Conservation (phyloP, 2,888 invertebrate species). For the Sarcophaga variegata region DNA sequence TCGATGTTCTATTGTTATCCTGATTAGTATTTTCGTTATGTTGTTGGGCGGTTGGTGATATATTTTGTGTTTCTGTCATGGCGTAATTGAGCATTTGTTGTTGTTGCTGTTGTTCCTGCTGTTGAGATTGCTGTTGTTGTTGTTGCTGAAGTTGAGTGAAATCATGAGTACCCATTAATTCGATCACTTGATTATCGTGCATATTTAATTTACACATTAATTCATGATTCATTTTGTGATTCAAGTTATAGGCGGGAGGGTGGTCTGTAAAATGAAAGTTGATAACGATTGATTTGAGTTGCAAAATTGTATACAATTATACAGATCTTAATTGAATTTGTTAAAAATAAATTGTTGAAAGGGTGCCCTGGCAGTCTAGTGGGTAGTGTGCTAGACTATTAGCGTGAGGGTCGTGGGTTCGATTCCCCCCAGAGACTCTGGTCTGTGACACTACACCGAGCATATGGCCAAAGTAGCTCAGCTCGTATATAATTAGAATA, state of each 20-base stretch:
- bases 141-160: slow-evolving; percentile 76
- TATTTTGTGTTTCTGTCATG: slow-evolving; percentile 61
- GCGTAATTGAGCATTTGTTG: slow-evolving; percentile 71
- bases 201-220: slow-evolving; percentile 71
- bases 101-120: slow-evolving; percentile 56
- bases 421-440: too few species aligned
- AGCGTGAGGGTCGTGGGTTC: too few species aligned
- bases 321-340: too few species aligned
- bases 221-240: slow-evolving; percentile 67
- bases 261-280: slow-evolving; percentile 41
- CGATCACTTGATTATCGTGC: slow-evolving; percentile 76
- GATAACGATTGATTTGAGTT: too few species aligned
- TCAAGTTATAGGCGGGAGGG: slow-evolving; percentile 46
- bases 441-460: too few species aligned
- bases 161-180: slow-evolving; percentile 76
- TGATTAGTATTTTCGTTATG: slow-evolving; percentile 74
- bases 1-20: slow-evolving; percentile 74
- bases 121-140: slow-evolving; percentile 11
- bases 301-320: too few species aligned
- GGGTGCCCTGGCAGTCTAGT: too few species aligned
- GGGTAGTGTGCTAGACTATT: too few species aligned
- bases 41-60: slow-evolving; percentile 74
- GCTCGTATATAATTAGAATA: too few species aligned
- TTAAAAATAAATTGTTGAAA: too few species aligned
- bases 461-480: too few species aligned